phyloP scores from a whole-genome alignment of 2,113 vertebrate genomes.

The Megatriorchis doriae region DNA sequence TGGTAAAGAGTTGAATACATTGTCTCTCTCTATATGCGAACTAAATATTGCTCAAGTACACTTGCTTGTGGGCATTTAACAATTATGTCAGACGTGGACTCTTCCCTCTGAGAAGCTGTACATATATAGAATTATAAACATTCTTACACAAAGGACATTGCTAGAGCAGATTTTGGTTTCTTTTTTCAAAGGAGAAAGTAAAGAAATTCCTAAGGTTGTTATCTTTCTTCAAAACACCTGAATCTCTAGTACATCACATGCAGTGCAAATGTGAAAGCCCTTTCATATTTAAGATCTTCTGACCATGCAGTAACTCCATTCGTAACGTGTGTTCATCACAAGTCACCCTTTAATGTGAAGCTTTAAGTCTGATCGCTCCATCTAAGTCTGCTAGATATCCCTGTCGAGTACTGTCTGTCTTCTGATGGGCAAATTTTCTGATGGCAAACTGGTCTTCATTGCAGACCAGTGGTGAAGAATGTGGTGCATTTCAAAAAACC shows the following conservation, averaged over 20 bases:
- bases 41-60: neutral
- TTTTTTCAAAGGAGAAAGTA: neutral
- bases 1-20: neutral
- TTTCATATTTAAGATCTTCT: neutral
- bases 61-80: neutral
- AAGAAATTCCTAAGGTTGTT: neutral
- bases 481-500: neutral
- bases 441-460: neutral
- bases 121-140: neutral
- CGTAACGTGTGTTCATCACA: neutral
- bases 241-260: neutral
- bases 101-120: neutral
- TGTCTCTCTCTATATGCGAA: neutral
- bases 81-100: neutral
- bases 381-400: neutral
- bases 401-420: neutral
- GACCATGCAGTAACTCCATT: neutral
- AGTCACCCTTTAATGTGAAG: neutral
- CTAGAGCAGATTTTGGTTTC: neutral
- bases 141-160: neutral
- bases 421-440: neutral
- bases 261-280: neutral
- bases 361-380: neutral
- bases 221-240: neutral
- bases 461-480: neutral